These are phyloP conservation scores for Cynopterus sphinx DNA, from an alignment of 2,797 vertebrate species.

Conservation along the genomic window DNA sequence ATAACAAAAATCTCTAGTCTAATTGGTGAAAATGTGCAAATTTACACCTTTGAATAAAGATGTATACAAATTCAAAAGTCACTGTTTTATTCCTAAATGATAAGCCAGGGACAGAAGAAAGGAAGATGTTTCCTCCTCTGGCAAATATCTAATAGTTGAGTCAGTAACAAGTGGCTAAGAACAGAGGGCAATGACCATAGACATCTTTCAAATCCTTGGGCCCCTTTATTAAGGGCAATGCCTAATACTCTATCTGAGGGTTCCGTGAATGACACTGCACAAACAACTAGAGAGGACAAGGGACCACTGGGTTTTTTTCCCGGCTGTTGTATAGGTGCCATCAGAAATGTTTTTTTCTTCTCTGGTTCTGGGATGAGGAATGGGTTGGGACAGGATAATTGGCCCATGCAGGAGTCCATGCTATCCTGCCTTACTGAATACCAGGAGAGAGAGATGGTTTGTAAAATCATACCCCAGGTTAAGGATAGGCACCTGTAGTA, in stretches of 20 bases:
- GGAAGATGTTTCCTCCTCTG: constrained; percentile 1
- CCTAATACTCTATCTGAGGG: background rate
- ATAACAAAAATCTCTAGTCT: constrained; percentile 42
- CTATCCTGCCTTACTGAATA: background rate
- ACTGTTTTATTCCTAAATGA: constrained; percentile 3
- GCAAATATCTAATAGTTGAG: background rate
- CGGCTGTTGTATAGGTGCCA: background rate
- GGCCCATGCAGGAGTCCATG: background rate
- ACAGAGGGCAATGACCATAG: background rate
- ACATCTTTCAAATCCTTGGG: background rate
- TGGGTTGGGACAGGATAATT: background rate
- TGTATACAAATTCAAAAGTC: background rate
- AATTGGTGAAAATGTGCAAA: constrained; percentile 45
- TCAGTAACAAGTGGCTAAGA: constrained; percentile 28
- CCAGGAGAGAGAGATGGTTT: background rate
- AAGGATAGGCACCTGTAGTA: background rate
- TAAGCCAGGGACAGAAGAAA: background rate
- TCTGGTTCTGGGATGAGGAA: constrained; percentile 30
- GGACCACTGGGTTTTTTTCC: background rate
- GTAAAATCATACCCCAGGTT: background rate
- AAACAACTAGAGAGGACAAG: background rate
- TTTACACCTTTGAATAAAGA: background rate
- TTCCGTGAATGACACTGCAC: background rate
- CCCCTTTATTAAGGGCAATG: background rate
- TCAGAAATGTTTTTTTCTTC: background rate